A percentile compares a stretch with the other conserved stretches of the same genome.
Evolutionary conservation across 2,113 vertebrate species (phyloP).

Genomic region (Ageneiosus marmoratus): DNA sequence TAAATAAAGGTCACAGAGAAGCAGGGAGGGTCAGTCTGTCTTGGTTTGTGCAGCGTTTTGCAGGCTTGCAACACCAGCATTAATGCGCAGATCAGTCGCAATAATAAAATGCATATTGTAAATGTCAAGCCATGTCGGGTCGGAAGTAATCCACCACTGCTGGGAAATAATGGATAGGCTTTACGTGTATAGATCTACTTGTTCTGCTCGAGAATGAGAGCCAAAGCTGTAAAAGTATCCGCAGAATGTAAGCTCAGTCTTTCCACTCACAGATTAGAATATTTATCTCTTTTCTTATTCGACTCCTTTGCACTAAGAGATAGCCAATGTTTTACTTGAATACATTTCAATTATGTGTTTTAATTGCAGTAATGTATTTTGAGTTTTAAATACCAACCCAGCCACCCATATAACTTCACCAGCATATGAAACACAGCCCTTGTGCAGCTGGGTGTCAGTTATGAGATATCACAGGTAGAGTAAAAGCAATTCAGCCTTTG

Average conservation of each 20-base stretch:
- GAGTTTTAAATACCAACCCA: not conserved
- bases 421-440: not conserved
- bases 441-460: not conserved
- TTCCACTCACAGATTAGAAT: slow-evolving; percentile 27
- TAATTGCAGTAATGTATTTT: slow-evolving; percentile 11
- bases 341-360: slow-evolving; percentile 16
- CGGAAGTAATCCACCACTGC: slow-evolving; percentile 70
- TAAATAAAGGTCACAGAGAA: slow-evolving; percentile 79
- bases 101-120: slow-evolving; percentile 81
- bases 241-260: slow-evolving; percentile 40
- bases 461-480: no score
- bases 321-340: slow-evolving; percentile 20
- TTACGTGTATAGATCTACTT: slow-evolving; percentile 60
- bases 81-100: slow-evolving; percentile 81
- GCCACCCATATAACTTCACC: not conserved
- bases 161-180: slow-evolving; percentile 77
- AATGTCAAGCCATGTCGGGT: slow-evolving; percentile 76
- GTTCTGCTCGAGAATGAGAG: slow-evolving; percentile 37
- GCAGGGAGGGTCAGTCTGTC: slow-evolving; percentile 66
- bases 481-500: not conserved
- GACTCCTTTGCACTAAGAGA: slow-evolving; percentile 22
- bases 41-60: slow-evolving; percentile 46
- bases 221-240: slow-evolving; percentile 27
- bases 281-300: slow-evolving; percentile 37
- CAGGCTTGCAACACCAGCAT: slow-evolving; percentile 51